phyloP scores from a whole-genome alignment of 2,113 vertebrate species.

The Neopipo cinnamomea region DNA sequence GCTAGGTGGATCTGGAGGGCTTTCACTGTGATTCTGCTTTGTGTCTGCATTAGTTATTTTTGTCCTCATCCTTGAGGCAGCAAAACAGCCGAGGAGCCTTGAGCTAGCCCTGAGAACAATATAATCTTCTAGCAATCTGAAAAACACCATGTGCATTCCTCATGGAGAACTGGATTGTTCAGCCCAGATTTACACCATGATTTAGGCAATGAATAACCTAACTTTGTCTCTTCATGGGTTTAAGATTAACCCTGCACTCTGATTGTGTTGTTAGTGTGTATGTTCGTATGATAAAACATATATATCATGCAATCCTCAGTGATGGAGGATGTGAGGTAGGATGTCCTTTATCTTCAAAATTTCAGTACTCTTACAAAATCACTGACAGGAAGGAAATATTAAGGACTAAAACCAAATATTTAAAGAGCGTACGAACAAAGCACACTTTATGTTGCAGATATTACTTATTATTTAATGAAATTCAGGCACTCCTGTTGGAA shows the following conservation, averaged over 20 bases:
- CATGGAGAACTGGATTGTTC: not conserved
- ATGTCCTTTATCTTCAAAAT: not conserved
- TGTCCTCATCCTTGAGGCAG: not conserved
- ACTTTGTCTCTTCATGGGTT: not conserved
- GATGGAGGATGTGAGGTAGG: not conserved
- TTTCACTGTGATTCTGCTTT: not conserved
- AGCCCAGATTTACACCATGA: rapidly evolving
- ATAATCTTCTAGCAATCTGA: not conserved
- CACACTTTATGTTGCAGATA: not conserved
- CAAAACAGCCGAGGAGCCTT: not conserved
- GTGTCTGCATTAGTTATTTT: not conserved
- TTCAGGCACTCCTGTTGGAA: not conserved
- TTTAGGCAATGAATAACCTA: not conserved
- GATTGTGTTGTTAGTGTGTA: rapidly evolving
- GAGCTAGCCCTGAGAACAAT: not conserved
- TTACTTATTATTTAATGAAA: not conserved
- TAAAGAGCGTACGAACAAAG: not conserved
- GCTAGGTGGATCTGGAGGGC: not conserved
- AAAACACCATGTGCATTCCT: not conserved
- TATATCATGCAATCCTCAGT: not conserved
- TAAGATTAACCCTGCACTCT: rapidly evolving
- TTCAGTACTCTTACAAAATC: not conserved
- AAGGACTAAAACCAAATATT: not conserved
- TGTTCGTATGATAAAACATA: not conserved
- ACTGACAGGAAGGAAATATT: not conserved